Base-by-base conservation (phyloP, 2,113 vertebrate genomes). In the Phylloscopus trochiloides region DNA sequence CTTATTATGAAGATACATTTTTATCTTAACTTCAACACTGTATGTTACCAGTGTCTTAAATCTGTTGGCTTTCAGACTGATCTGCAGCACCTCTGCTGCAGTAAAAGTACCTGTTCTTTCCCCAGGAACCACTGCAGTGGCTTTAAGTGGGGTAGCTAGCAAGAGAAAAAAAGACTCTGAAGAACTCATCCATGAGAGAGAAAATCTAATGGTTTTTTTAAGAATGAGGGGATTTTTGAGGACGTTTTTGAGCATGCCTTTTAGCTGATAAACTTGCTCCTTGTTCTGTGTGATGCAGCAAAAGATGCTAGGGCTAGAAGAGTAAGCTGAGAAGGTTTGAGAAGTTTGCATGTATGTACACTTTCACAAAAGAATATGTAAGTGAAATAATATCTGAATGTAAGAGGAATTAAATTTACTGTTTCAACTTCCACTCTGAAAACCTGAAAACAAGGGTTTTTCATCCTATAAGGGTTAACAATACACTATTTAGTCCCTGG, bases 341-440 rank as follows among this genome's bases (percentile, higher is more conserved):
- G 71, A 77, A n/a, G 0, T 58, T 4, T 54, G 3, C 62, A 15
- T n/a, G 12, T 28, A 12, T 43, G 17, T 26, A 26, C 4, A 54
- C 13, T 80, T 88, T 48, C 5, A 17, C 4, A 36, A 70, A 76
- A 70, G 7, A 58, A 29, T 43, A 38, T 22, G 1, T 32, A 38
- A 74, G 9, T 5, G 6, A 80, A 77, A 70, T 76, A 93, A 61
- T 34, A 42, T 18, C 31, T 43, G 20, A 68, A 3, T 32, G 10
- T 17, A 73, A 51, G 19, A 75, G 14, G 21, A 89, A 81, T 51
- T 48, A 74, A 91, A 45, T 28, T 90, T 86, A 9, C 13, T 48
- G 0, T 76, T 63, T 28, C 5, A 14, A 8, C 20, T 6, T 2
- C 4, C 17, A 7, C 2, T 48, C 34, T 28, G 16, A 29, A 45